Conservation (phyloP, 2,888 invertebrate genomes). For the Spodoptera littoralis region DNA sequence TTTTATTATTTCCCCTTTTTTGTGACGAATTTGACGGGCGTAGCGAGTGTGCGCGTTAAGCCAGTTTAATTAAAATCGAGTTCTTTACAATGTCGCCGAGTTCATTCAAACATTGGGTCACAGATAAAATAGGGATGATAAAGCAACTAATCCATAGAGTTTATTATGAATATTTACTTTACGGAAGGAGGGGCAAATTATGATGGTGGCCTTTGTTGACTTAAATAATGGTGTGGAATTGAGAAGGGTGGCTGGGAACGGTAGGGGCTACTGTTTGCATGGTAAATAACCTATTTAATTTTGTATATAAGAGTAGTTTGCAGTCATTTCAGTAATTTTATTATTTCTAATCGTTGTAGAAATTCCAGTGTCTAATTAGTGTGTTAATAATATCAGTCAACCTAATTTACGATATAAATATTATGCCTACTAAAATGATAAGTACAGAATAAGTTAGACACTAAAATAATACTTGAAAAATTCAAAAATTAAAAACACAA, state of each 20-base stretch:
- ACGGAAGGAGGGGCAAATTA: constrained; percentile 67
- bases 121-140: constrained; percentile 57
- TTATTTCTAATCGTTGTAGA: too few species aligned
- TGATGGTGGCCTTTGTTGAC: constrained; percentile 78
- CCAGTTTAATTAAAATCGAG: constrained; percentile 84
- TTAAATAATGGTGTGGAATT: constrained; percentile 79
- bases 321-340: too few species aligned
- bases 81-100: constrained; percentile 68
- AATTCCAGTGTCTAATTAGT: too few species aligned
- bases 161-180: constrained; percentile 75
- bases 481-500: constrained; percentile 1
- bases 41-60: constrained; percentile 67
- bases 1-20: constrained; percentile 61
- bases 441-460: constrained; percentile 1
- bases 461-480: constrained; percentile 6
- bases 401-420: too few species aligned
- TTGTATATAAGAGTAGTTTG: constrained; percentile 6
- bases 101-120: constrained; percentile 81
- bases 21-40: constrained; percentile 55
- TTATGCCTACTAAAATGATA: too few species aligned
- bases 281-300: constrained; percentile 36
- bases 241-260: constrained; percentile 57
- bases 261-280: constrained; percentile 33
- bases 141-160: constrained; percentile 47
- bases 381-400: too few species aligned